Percentiles rank a stretch among this genome's conserved stretches.
These are phyloP conservation scores for Thalassarche chlororhynchos DNA, from an alignment of 2,113 vertebrate species.

Conservation along the genomic window DNA sequence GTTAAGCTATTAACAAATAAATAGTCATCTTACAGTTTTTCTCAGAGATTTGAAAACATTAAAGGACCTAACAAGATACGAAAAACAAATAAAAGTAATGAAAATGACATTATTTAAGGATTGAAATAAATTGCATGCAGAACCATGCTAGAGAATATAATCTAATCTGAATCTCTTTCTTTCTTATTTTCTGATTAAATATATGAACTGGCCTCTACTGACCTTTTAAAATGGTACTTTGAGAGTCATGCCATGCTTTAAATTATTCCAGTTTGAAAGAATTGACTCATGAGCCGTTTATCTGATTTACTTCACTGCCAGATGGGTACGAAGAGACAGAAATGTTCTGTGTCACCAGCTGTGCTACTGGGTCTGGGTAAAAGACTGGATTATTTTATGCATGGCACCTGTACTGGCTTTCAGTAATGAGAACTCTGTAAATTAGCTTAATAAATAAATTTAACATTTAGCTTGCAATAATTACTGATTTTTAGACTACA, in stretches of 20 bases:
- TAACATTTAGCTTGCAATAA: not conserved
- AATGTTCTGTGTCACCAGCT: not conserved
- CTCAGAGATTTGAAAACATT: not conserved
- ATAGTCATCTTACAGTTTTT: not conserved
- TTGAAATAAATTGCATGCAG: not conserved
- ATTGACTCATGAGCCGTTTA: constrained; percentile 8
- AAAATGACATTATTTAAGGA: not conserved
- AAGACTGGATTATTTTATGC: not conserved
- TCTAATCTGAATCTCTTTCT: not conserved
- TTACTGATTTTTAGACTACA: not conserved
- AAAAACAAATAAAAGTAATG: not conserved
- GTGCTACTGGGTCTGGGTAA: not conserved
- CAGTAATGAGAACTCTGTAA: not conserved
- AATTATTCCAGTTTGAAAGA: constrained; percentile 21
- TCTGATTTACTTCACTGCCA: constrained; percentile 25
- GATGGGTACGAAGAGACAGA: not conserved
- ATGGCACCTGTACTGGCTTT: not conserved
- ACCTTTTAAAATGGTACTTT: not conserved
- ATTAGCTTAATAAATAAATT: not conserved
- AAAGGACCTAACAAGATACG: not conserved
- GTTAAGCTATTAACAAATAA: not conserved
- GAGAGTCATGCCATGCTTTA: not conserved
- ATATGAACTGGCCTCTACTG: not conserved
- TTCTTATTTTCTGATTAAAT: not conserved
- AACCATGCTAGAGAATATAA: not conserved